A percentile compares a stretch with the other conserved stretches of the same genome.
These are phyloP conservation scores for Pseudomyrmex concolor DNA, from an alignment of 1,140 invertebrate species.

Conservation along the genomic window DNA sequence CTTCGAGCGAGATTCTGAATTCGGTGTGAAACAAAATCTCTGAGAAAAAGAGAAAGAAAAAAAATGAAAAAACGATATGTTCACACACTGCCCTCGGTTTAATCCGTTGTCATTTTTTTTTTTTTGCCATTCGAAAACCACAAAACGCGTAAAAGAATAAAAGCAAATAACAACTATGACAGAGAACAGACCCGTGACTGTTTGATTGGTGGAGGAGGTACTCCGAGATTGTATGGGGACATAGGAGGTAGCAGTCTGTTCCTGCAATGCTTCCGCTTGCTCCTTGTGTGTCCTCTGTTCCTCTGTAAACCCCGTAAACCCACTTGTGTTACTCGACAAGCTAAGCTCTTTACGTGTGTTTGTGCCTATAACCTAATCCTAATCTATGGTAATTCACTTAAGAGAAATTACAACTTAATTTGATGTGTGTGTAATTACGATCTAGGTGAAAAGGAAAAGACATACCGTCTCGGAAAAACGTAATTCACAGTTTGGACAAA, in stretches of 20 bases:
- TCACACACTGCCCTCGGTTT: neutral
- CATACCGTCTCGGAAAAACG: no score
- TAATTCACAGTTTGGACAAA: conserved; percentile 13
- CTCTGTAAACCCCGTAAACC: conserved; percentile 84
- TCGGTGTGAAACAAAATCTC: neutral
- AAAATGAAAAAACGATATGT: conserved; percentile 11
- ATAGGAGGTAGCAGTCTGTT: conserved; percentile 80
- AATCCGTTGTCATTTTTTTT: neutral
- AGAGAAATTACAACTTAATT: conserved; percentile 47
- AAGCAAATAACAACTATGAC: conserved; percentile 83
- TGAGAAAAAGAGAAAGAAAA: neutral
- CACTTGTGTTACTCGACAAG: conserved; percentile 80
- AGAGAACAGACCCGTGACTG: conserved; percentile 84
- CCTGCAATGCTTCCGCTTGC: conserved; percentile 80
- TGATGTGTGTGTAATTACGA: conserved; percentile 35
- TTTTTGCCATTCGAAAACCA: conserved; percentile 51
- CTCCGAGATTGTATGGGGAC: conserved; percentile 82
- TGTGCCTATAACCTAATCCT: neutral
- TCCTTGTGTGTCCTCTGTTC: conserved; percentile 82
- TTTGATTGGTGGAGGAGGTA: conserved; percentile 81
- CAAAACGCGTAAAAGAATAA: conserved; percentile 61
- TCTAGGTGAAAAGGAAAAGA: neutral
- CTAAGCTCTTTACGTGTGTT: conserved; percentile 46
- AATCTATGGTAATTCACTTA: conserved; percentile 52
- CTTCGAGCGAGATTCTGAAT: neutral